Percentiles rank a stretch among this genome's conserved stretches.
Conservation (phyloP, 2,797 vertebrate genomes). For the Chloroceryle amazona region DNA sequence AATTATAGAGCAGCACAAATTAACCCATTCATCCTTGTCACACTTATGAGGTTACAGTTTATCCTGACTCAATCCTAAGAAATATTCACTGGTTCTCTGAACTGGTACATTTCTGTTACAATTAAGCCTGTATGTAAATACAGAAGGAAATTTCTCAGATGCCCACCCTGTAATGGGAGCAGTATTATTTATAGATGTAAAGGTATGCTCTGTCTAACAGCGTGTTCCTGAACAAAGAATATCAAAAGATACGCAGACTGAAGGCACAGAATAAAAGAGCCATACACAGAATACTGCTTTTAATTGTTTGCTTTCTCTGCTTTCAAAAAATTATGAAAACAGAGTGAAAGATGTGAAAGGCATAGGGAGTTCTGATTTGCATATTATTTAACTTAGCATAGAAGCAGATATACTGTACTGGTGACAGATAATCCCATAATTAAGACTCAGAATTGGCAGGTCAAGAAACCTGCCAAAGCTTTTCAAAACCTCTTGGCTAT, state of each 20-base stretch:
- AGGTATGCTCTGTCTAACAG: not conserved
- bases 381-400: slow-evolving; percentile 8
- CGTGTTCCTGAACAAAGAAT: not conserved
- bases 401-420: not conserved
- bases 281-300: not conserved
- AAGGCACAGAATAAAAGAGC: not conserved
- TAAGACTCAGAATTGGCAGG: not conserved
- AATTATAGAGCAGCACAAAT: not conserved
- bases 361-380: not conserved
- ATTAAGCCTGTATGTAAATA: not conserved
- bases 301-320: not conserved
- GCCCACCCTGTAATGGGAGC: not conserved
- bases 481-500: not conserved
- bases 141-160: not conserved
- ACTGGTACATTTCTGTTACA: not conserved
- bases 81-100: not conserved
- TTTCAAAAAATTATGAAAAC: not conserved
- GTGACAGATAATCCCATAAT: not conserved
- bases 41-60: not conserved
- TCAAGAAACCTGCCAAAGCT: slow-evolving; percentile 18
- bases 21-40: not conserved
- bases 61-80: not conserved
- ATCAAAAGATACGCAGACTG: not conserved
- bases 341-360: not conserved
- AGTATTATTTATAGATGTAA: not conserved